Percentiles rank a stretch among this genome's conserved stretches.
phyloP scores from a whole-genome alignment of 2,888 invertebrate species.

The Macaria liturata region DNA sequence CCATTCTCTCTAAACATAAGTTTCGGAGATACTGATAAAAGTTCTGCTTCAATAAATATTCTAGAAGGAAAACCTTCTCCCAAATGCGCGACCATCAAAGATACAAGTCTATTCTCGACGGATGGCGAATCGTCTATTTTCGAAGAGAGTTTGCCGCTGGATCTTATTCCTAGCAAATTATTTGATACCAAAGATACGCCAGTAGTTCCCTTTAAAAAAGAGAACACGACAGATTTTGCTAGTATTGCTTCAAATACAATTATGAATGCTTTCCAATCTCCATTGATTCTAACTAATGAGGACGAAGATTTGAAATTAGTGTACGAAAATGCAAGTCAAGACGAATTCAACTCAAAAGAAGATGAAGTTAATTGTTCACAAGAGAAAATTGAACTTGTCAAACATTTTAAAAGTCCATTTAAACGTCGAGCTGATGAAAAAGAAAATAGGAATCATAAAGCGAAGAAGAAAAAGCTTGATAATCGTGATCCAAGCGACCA shows the following conservation, averaged over 20 bases:
- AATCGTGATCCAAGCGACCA: conserved; percentile 1
- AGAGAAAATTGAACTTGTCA: conserved; percentile 41
- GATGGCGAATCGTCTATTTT: conserved; percentile 82
- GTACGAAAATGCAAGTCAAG: conserved; percentile 55
- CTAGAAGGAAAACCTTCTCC: conserved; percentile 30
- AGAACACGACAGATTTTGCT: conserved; percentile 38
- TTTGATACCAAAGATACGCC: conserved; percentile 58
- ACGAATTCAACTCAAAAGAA: conserved; percentile 41
- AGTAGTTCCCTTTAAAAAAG: conserved; percentile 29
- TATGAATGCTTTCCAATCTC: conserved; percentile 60
- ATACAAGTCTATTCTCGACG: conserved; percentile 70
- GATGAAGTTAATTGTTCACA: conserved; percentile 51
- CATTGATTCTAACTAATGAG: conserved; percentile 52
- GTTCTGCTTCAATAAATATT: conserved; percentile 19
- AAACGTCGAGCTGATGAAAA: conserved; percentile 49
- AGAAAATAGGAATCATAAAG: conserved; percentile 34
- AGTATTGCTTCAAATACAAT: conserved; percentile 56
- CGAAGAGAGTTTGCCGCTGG: conserved; percentile 82
- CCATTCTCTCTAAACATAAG: conserved; percentile 66
- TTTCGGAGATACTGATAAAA: conserved; percentile 55
- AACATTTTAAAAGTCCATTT: conserved; percentile 48
- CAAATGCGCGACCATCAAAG: conserved; percentile 52
- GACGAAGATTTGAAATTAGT: conserved; percentile 69
- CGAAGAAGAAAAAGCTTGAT: conserved; percentile 52
- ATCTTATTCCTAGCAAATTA: conserved; percentile 75